Conservation (phyloP, 2,888 invertebrate species). For the Linyphia triangularis region DNA sequence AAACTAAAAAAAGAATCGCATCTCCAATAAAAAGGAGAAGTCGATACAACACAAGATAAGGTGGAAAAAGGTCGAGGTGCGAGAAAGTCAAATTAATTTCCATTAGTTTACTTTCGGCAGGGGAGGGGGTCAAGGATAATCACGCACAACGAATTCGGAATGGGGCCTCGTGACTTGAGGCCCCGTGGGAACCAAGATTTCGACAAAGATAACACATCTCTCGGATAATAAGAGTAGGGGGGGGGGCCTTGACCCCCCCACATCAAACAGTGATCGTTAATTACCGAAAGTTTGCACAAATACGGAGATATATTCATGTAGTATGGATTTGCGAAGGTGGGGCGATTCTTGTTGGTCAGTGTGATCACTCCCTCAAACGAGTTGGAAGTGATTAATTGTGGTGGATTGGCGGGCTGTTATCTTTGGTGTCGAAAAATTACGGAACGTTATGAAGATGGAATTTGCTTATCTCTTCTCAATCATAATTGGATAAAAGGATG, state of each 20-base stretch:
- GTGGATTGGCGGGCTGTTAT: neutral
- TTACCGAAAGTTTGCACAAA: slow-evolving; percentile 23
- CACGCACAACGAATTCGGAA: slow-evolving; percentile 61
- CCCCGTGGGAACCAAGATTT: slow-evolving; percentile 72
- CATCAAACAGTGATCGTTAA: slow-evolving; percentile 33
- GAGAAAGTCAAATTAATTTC: slow-evolving; percentile 73
- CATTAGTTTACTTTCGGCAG: slow-evolving; percentile 70
- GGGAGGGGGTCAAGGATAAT: slow-evolving; percentile 65
- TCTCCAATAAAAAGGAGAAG: too few species aligned
- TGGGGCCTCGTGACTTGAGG: slow-evolving; percentile 62
- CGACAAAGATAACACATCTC: slow-evolving; percentile 57
- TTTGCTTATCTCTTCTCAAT: too few species aligned
- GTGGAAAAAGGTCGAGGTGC: slow-evolving; percentile 65
- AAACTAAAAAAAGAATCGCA: too few species aligned
- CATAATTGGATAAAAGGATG: too few species aligned
- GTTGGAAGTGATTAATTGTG: too few species aligned
- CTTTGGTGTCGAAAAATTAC: too few species aligned
- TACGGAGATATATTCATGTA: neutral
- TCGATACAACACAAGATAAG: too few species aligned
- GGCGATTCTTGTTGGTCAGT: neutral
- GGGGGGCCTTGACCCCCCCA: slow-evolving; percentile 30
- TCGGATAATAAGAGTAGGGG: neutral
- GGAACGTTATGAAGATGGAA: too few species aligned
- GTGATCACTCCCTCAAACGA: neutral
- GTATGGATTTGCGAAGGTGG: slow-evolving; percentile 1